Conservation (phyloP, 2,888 invertebrate genomes). For the Maniola hyperantus region DNA sequence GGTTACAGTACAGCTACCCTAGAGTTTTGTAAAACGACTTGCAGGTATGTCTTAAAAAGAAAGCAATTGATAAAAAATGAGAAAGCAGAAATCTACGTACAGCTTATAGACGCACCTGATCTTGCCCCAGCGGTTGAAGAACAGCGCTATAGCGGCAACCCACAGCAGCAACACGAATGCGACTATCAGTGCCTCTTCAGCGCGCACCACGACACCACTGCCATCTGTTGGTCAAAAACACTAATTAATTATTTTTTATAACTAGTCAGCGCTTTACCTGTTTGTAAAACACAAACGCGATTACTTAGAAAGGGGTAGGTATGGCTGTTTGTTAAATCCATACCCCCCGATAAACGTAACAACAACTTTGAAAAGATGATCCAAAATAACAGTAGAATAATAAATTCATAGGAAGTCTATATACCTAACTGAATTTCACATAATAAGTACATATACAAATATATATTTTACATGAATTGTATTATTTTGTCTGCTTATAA, state of each 20-base stretch:
- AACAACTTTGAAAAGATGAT: too few species aligned
- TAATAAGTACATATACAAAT: too few species aligned
- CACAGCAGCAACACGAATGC: constrained; percentile 92
- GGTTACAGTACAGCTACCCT: too few species aligned
- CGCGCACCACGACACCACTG: constrained; percentile 89
- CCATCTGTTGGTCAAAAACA: constrained; percentile 61
- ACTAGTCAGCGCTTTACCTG: too few species aligned
- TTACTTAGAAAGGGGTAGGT: too few species aligned
- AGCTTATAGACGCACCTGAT: constrained; percentile 85
- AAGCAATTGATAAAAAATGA: constrained; percentile 20
- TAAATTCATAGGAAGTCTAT: too few species aligned
- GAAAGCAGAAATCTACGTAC: constrained; percentile 69
- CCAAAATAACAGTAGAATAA: too few species aligned
- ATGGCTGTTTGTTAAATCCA: too few species aligned
- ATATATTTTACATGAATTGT: too few species aligned
- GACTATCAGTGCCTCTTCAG: constrained; percentile 93
- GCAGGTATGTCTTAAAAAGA: not conserved
- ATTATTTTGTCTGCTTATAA: too few species aligned
- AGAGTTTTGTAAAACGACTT: not conserved
- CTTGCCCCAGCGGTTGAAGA: constrained; percentile 97
- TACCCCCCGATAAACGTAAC: too few species aligned
- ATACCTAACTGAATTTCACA: too few species aligned
- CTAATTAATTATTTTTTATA: not conserved
- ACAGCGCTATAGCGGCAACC: constrained; percentile 94
- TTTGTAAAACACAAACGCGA: not conserved